Conservation (phyloP, 2,888 invertebrate species). For the Himalopsyche anomala region DNA sequence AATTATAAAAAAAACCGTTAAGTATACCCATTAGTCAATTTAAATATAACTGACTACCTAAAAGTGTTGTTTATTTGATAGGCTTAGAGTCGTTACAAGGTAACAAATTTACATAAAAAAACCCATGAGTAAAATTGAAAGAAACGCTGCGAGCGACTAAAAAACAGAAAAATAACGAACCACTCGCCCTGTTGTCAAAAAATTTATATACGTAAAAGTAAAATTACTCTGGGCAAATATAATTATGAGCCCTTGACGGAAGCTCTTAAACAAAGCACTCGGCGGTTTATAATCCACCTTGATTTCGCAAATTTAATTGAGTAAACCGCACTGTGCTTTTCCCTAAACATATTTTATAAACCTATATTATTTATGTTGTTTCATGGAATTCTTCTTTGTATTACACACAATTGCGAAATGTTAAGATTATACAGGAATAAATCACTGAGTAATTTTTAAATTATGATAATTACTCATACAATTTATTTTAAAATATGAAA, state of each 20-base stretch:
- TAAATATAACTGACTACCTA: neutral
- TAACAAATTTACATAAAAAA: constrained; percentile 20
- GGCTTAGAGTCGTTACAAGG: neutral
- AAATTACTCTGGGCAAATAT: constrained; percentile 56
- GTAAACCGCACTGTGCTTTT: constrained; percentile 1
- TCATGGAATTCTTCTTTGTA: neutral
- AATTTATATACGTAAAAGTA: constrained; percentile 53
- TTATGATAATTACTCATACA: neutral
- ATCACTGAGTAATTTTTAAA: neutral
- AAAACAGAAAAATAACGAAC: constrained; percentile 51
- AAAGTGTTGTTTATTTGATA: too few relatives aligned
- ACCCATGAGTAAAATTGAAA: constrained; percentile 2
- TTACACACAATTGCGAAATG: neutral
- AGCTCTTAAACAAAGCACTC: constrained; percentile 55
- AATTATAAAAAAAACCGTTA: too few relatives aligned
- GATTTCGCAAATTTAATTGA: constrained; percentile 44
- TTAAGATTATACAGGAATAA: neutral
- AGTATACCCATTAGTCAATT: neutral
- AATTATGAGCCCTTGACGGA: constrained; percentile 55
- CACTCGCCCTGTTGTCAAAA: constrained; percentile 55
- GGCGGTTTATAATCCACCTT: constrained; percentile 46
- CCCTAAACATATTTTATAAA: constrained; percentile 7
- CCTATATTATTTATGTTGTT: constrained; percentile 31
- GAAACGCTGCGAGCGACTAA: neutral
- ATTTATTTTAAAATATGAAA: too few relatives aligned